Percentiles rank a stretch among this genome's conserved stretches.
Conservation (phyloP, 2,888 invertebrate genomes). For the Agrotis puta region DNA sequence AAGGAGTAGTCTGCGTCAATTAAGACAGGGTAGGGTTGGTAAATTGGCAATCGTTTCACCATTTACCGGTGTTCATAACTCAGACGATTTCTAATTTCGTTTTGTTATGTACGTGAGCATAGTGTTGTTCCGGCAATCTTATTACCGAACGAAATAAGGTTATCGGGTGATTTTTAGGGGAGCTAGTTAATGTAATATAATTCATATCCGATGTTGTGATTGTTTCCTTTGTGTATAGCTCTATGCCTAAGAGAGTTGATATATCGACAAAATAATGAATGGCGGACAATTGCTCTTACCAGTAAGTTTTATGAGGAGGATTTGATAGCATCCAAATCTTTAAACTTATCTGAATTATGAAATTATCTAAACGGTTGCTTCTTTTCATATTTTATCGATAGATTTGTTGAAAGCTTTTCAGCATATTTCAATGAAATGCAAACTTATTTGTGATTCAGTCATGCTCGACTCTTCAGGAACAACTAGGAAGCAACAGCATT, state of each 20-base stretch:
- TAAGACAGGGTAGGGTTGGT: slow-evolving; percentile 87
- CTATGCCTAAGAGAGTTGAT: slow-evolving; percentile 19
- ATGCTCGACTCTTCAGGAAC: background rate
- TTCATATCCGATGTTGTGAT: slow-evolving; percentile 70
- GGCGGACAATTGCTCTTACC: background rate
- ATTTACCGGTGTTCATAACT: slow-evolving; percentile 84
- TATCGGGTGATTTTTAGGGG: slow-evolving; percentile 74
- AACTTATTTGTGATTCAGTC: background rate
- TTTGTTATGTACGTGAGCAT: slow-evolving; percentile 68
- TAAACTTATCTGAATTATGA: background rate
- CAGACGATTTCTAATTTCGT: slow-evolving; percentile 85
- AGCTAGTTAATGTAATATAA: slow-evolving; percentile 73
- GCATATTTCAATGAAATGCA: background rate
- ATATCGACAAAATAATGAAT: slow-evolving; percentile 7
- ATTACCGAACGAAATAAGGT: slow-evolving; percentile 73
- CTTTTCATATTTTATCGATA: background rate
- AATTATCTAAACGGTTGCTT: background rate
- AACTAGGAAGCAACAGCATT: background rate
- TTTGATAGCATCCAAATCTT: background rate
- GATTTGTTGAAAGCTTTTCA: background rate
- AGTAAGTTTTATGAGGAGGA: background rate
- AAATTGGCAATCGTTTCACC: slow-evolving; percentile 90
- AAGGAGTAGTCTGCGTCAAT: slow-evolving; percentile 89
- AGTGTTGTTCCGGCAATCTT: slow-evolving; percentile 65
- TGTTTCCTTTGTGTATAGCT: slow-evolving; percentile 62